Conservation (phyloP, 2,113 vertebrate species). For the Lucifuga dentata region DNA sequence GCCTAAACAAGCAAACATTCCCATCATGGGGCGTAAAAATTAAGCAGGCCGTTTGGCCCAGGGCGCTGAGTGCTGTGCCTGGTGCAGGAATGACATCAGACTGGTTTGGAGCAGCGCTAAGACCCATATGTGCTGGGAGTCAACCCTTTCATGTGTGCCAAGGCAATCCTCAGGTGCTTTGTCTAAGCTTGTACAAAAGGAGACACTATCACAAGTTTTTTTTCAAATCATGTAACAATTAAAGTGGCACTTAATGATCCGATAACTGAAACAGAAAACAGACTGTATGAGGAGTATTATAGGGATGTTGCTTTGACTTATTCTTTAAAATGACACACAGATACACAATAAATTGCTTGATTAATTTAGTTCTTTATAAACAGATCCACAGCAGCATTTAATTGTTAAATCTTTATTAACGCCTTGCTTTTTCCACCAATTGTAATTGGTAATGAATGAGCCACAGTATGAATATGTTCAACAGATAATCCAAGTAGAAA, state of each 20-base stretch:
- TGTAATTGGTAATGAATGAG: too few species aligned
- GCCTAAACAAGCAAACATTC: conserved; percentile 31
- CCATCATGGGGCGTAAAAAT: conserved; percentile 41
- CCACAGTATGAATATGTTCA: too few species aligned
- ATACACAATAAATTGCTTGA: background rate
- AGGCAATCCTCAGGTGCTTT: conserved; percentile 40
- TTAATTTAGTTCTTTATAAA: background rate
- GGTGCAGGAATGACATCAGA: conserved; percentile 83
- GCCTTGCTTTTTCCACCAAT: too few species aligned
- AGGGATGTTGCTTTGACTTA: too few species aligned
- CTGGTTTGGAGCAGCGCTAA: conserved; percentile 76
- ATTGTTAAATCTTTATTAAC: too few species aligned
- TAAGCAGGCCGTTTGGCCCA: conserved; percentile 74
- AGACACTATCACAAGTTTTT: conserved; percentile 1
- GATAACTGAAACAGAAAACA: too few species aligned
- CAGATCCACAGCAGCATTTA: too few species aligned
- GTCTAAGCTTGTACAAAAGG: conserved; percentile 57
- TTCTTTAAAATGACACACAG: background rate
- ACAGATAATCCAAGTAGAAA: too few species aligned
- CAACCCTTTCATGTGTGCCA: conserved; percentile 56
- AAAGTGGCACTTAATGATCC: too few species aligned
- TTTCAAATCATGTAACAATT: too few species aligned
- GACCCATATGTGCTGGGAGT: conserved; percentile 57
- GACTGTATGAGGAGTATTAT: too few species aligned
- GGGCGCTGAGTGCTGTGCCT: conserved; percentile 71